These are phyloP conservation scores for Apteryx owenii DNA, from an alignment of 2,113 vertebrate genomes.

Conservation along the genomic window DNA sequence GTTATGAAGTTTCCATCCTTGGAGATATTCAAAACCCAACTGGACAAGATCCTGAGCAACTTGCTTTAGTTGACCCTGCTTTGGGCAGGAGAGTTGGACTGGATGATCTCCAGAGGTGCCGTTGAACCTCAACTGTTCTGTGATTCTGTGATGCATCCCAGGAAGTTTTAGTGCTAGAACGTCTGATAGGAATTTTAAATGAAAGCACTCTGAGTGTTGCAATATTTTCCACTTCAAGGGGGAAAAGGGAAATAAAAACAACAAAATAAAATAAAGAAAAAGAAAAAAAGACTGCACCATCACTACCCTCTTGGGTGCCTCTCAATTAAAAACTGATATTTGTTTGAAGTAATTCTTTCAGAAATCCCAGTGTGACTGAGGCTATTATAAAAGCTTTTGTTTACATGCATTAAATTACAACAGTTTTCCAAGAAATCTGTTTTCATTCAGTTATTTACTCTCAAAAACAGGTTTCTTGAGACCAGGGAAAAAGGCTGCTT, in stretches of 20 bases:
- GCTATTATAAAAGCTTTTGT: conserved; percentile 49
- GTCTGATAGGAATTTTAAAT: not conserved
- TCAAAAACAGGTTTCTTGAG: conserved; percentile 37
- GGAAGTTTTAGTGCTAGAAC: not conserved
- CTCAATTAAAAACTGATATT: conserved; percentile 54
- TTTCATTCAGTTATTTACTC: conserved; percentile 61
- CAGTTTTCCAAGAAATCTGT: conserved; percentile 52
- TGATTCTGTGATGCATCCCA: not conserved
- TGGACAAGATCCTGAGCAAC: not conserved
- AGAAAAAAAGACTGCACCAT: not conserved
- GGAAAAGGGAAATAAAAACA: not conserved
- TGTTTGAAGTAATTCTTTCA: conserved; percentile 29
- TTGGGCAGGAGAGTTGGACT: not conserved
- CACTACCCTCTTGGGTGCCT: not conserved
- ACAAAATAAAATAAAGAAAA: not conserved
- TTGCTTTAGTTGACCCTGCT: not conserved
- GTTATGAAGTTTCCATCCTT: not conserved
- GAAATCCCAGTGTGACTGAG: conserved; percentile 7
- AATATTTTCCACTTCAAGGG: not conserved
- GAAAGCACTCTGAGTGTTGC: not conserved
- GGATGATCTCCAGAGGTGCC: not conserved
- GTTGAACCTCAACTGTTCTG: not conserved
- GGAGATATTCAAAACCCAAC: not conserved
- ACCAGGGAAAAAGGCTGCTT: conserved; percentile 16
- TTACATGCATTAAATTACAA: conserved; percentile 55